Conservation (phyloP, 2,888 invertebrate genomes). For the Lepeophtheirus nordmannii region DNA sequence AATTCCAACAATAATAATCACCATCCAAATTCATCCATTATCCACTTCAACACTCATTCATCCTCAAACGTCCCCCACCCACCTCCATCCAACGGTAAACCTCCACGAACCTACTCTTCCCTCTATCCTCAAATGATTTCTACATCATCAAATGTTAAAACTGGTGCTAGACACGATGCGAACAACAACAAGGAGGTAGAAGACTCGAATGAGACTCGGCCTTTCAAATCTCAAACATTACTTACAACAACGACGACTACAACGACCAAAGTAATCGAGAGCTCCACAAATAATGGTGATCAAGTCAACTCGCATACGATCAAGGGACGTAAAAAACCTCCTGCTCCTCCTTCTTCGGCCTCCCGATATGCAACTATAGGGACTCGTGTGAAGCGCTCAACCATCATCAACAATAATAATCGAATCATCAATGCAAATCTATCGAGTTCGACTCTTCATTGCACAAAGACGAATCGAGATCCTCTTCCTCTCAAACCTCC, state of each 20-base stretch:
- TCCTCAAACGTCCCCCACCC: no score
- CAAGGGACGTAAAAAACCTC: not conserved
- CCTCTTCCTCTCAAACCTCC: not conserved
- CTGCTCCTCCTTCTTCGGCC: not conserved
- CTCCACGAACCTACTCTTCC: not conserved
- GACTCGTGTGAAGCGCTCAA: not conserved
- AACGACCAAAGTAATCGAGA: slow-evolving; percentile 1
- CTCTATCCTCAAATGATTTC: not conserved
- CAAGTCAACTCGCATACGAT: not conserved
- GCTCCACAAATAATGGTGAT: not conserved
- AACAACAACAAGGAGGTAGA: not conserved
- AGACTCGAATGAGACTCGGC: not conserved
- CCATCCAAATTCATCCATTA: not conserved
- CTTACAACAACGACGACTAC: not conserved
- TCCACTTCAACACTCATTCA: no score
- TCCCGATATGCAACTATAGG: not conserved
- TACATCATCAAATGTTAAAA: not conserved
- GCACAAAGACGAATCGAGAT: not conserved
- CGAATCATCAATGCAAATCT: slow-evolving; percentile 2
- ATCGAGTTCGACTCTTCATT: not conserved
- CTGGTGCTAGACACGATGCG: not conserved
- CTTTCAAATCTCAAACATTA: not conserved
- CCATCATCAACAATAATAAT: not conserved
- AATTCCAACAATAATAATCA: not conserved
- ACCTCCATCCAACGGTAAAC: no score